Base-by-base conservation (phyloP, 2,888 invertebrate genomes). In the Phalera bucephala region DNA sequence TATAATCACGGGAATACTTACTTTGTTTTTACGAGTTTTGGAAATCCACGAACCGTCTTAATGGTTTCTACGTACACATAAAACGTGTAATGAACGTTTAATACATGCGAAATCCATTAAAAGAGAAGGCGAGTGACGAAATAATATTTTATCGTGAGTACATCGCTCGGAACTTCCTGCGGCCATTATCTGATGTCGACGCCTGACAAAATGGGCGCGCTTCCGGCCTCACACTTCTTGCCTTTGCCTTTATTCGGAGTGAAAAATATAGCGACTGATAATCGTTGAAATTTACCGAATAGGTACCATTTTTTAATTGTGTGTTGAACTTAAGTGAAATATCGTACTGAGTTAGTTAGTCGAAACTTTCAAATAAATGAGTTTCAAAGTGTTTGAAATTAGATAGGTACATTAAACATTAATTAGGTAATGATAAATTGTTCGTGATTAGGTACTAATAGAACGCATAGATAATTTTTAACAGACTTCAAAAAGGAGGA, bases 151-250 rank as follows among this genome's bases (percentile, higher is more conserved):
- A 58, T 57, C 52, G 34, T 9, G 31, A 8, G 14, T 27, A 48
- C 53, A 54, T 55, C 51, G 53, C 38, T 32, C 45, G 44, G 33
- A 11, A 53, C 52, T 68, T 68, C 69, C 69, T 59, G 43, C 17
- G 20, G 44, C 48, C 51, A 49, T 56, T 64, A 65, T 69, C 69
- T 54, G 64, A 63, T 59, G 54, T 46, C 49, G 53, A 58, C 53
- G 50, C 29, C 43, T 28, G 34, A 45, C 53, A 44, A 61, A 66
- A 54, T 56, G 52, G 44, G 46, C 56, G 50, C 28, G 35, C 50
- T 64, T 70, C 70, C 69, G 55, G 54, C 55, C 37, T 36, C 21
- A 36, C 54, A 7, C 27, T 55, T 59, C 55, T 64, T 55, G 54
- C 32, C 23, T 30, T 19, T 39, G 2, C 3, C 17, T 17, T n/a